Conservation (phyloP, 2,113 vertebrate species). For the Solea senegalensis region DNA sequence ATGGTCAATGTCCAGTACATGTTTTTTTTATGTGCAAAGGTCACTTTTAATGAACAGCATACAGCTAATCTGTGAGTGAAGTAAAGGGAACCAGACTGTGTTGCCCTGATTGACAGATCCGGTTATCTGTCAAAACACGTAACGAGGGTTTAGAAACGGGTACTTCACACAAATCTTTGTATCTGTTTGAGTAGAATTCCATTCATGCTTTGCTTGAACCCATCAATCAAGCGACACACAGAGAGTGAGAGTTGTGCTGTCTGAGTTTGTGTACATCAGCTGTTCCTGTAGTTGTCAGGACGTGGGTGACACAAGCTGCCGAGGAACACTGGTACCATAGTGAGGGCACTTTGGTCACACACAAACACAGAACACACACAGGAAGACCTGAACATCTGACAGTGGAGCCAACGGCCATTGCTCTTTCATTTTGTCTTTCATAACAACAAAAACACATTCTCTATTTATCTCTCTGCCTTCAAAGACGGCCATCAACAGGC, state of each 20-base stretch:
- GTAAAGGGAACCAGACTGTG: neutral
- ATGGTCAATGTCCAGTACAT: neutral
- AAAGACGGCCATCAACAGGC: constrained; percentile 57
- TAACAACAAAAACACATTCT: constrained; percentile 54
- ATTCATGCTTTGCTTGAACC: no score
- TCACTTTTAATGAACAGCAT: constrained; percentile 48
- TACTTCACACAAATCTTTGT: no score
- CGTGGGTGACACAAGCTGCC: no score
- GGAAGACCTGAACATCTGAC: constrained; percentile 21
- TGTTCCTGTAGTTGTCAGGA: neutral
- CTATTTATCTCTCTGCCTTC: constrained; percentile 55
- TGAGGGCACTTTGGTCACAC: neutral
- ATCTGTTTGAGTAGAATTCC: no score
- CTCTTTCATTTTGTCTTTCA: constrained; percentile 55
- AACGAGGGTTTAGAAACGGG: no score
- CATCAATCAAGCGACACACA: no score
- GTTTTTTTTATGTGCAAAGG: constrained; percentile 31
- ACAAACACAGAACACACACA: neutral
- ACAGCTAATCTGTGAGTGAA: constrained; percentile 20
- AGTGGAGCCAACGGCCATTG: constrained; percentile 26
- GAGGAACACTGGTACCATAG: neutral
- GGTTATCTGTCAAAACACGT: neutral
- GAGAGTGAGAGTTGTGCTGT: no score
- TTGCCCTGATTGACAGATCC: constrained; percentile 12
- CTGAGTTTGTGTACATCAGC: neutral